Base-by-base conservation (phyloP, 2,888 invertebrate species). In the Hetaerina titia region DNA sequence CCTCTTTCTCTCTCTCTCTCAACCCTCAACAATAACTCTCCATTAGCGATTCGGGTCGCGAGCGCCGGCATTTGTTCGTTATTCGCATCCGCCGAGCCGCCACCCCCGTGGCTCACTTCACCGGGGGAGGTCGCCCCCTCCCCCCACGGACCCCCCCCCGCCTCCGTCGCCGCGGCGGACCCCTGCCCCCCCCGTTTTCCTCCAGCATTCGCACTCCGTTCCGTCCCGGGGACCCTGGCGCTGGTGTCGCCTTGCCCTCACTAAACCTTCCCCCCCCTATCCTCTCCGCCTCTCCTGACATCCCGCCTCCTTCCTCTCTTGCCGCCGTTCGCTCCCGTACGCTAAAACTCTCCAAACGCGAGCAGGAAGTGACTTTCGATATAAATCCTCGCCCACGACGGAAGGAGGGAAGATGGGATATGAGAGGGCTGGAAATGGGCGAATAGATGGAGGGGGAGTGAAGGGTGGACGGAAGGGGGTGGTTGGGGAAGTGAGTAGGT, bases 1-100 rank as follows among this genome's bases (percentile, higher is more conserved):
- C 8, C 11, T 31, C 57, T 56, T 5, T 90, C 90, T 31, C 57
- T 45, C 57, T 45, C 57, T 90, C 90, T 60, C 63, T 63, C 63
- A 15, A 63, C 17, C 63, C 57, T n/a, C 69, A 57, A 92, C 92
- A 92, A 92, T 92, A 92, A 74, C 92, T 92, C 92, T 92, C 92
- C 92, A 92, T 92, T 92, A 92, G 69, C 64, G 92, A 92, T 92
- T 92, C 92, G 92, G 92, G 92, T 92, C 92, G 92, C 92, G 92
- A 13, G 92, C 74, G 69, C n/a, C 92, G 74, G 56, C 92, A 69
- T 92, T 92, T 74, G 74, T 92, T 74, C 74, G 92, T 74, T 56
- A n/a, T 2, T 45, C 64, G 31, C 90, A 45, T 64, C 56, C 92
- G 69, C 92, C 69, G 2, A 56, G 56, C 64, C 63, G 9, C 56